Percentiles rank a stretch among this genome's conserved stretches.
phyloP scores from a whole-genome alignment of 2,888 invertebrate genomes.

The Drosophila mimetica region DNA sequence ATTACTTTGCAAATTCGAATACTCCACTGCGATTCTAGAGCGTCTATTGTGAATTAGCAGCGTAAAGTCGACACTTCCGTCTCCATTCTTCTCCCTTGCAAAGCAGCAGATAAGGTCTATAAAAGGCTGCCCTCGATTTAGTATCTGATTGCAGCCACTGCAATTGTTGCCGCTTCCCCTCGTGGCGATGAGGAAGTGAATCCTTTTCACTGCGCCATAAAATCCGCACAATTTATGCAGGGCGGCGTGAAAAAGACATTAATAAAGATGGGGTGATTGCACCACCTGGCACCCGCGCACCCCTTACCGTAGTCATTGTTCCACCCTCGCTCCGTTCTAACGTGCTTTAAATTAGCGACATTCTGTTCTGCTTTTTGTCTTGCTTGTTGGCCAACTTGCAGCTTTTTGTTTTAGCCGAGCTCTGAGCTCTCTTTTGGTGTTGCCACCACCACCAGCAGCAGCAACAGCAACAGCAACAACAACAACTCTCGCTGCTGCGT shows the following conservation, averaged over 20 bases:
- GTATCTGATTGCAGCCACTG: slow-evolving; percentile 49
- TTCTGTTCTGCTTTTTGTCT: slow-evolving; percentile 28
- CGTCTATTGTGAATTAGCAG: slow-evolving; percentile 13
- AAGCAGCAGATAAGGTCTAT: not conserved
- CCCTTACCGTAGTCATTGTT: slow-evolving; percentile 36
- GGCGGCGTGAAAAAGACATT: slow-evolving; percentile 52
- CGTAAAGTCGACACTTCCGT: slow-evolving; percentile 29
- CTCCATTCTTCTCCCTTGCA: not conserved
- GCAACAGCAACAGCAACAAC: slow-evolving; percentile 23
- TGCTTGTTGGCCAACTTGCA: slow-evolving; percentile 39
- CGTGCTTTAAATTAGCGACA: slow-evolving; percentile 72
- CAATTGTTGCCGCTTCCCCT: slow-evolving; percentile 48
- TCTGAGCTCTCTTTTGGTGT: slow-evolving; percentile 62
- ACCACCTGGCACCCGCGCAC: slow-evolving; percentile 22
- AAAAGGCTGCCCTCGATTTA: slow-evolving; percentile 58
- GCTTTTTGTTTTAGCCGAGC: slow-evolving; percentile 61
- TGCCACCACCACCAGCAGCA: slow-evolving; percentile 54
- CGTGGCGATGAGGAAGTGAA: slow-evolving; percentile 54
- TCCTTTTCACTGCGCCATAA: slow-evolving; percentile 76
- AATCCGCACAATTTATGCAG: slow-evolving; percentile 77
- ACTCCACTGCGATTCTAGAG: not conserved
- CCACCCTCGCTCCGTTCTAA: slow-evolving; percentile 34
- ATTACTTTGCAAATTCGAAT: not conserved
- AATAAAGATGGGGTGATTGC: slow-evolving; percentile 34
- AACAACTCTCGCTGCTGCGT: slow-evolving; percentile 41